Evolutionary conservation across 1,140 invertebrate genomes (phyloP), one percentile per base, ranked within the genome.

Genomic region (Ctenoplectra terminalis): DNA sequence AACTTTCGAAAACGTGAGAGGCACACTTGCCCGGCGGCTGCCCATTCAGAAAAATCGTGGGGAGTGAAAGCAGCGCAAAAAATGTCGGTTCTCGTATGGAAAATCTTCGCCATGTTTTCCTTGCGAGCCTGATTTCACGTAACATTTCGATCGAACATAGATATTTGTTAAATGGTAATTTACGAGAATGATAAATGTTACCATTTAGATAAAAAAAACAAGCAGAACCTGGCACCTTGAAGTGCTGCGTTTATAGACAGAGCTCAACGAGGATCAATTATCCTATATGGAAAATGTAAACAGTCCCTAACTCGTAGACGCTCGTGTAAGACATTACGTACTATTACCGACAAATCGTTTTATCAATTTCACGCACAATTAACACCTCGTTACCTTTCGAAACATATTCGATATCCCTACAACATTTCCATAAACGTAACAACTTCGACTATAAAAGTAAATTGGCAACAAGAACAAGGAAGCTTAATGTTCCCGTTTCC

Each of bases 1-100:
- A 87, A 88, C 86, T 88, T 88, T 88, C 86, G 86, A 88, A 88
- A 87, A 88, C 82, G 82, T 87, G 82, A 82, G 86, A 84, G 85
- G 61, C 60, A 20, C 56, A 46, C 43, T 9, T 56, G 46, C n/a
- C 34, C 56, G 54, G 7, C 54, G 56, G 48, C 83, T 63, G 40
- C 37, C 61, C 81, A 86, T 86, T 87, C 76, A 83, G 85, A 86
- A 87, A 87, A 87, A 80, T 86, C 75, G 29, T 31, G 60, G 31
- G 26, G 52, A 80, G 86, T 87, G 86, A 87, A 82, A 89, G 87
- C 84, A 79, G 70, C 37, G 67, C 77, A 83, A 89, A 87, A 85
- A 83, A 77, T 82, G 76, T 83, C 81, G 64, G 23, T 11, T 5
- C n/a, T 23, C 67, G 31, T 40, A 15, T 26, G 56, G 48, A 43